Evolutionary conservation across 2,113 vertebrate species (phyloP), one percentile per base, ranked within the genome.

Genomic region (Nesoenas mayeri): DNA sequence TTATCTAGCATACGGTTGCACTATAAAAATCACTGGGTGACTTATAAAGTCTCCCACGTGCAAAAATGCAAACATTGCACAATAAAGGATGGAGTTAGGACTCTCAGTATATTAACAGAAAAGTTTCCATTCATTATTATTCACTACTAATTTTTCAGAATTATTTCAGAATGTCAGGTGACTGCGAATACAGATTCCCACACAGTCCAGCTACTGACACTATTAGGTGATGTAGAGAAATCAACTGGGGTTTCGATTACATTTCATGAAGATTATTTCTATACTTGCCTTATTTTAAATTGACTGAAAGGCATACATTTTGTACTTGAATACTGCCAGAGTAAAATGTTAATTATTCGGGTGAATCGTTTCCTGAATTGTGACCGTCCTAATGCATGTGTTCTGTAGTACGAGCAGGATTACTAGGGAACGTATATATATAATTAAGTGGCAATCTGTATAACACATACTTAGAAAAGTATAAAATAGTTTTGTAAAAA

Each of bases 1-100:
- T 99, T 99, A 99, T 99, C 99, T 98, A 98, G 98, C 99, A 99
- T 99, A 99, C 98, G 98, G 98, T 99, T 98, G 98, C 97, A 98
- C 98, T 98, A 98, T 98, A 98, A 98, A 99, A 99, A 99, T 99
- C 99, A 98, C 98, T 97, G 96, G 97, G 97, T 98, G 98, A 98
- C 98, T 98, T 98, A 98, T 98, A 98, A 98, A 98, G 98, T 98
- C 95, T 97, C 97, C 97, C 97, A 97, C 91, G 95, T 98, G 97
- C 96, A 97, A 97, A 98, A 98, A 97, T 90, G 79, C 91, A 97
- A 97, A 96, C 98, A 97, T 98, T 97, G 96, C 96, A 97, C 97
- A 97, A 97, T 98, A 98, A 97, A 97, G 94, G 97, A 97, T 97
- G 81, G 98, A 98, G 97, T 97, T 98, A 95, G 95, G 93, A 88